Conservation (phyloP, 2,888 invertebrate species). For the Epirrhoe alternata region DNA sequence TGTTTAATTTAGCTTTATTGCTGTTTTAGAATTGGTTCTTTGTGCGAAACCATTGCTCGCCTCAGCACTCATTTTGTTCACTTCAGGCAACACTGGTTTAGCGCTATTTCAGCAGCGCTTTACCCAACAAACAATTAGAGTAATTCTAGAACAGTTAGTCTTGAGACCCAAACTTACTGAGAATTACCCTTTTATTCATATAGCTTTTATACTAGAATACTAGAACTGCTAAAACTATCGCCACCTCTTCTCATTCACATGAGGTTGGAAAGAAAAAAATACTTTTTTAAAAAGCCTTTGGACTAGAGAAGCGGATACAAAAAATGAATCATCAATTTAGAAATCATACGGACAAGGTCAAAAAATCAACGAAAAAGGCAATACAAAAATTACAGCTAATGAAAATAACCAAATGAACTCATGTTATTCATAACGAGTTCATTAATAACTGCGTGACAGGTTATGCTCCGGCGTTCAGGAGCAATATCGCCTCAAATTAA, state of each 20-base stretch:
- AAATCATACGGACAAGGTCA: not conserved
- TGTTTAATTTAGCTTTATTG: constrained; percentile 29
- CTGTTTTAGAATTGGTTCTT: constrained; percentile 26
- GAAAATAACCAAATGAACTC: not conserved
- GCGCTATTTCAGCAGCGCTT: constrained; percentile 8
- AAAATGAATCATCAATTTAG: too few species aligned
- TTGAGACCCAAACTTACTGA: too few species aligned
- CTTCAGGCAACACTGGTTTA: constrained; percentile 11
- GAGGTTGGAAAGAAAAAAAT: too few species aligned
- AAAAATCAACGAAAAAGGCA: not conserved
- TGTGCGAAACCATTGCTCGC: constrained; percentile 10
- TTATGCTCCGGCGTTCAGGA: not conserved
- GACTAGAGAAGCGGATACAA: too few species aligned
- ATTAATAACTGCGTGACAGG: constrained; percentile 2
- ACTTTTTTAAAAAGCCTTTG: too few species aligned
- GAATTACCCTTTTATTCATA: too few species aligned
- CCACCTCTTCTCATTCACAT: too few species aligned
- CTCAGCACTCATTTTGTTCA: constrained; percentile 7
- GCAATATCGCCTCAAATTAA: constrained; percentile 4
- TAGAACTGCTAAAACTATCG: too few species aligned
- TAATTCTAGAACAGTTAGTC: not conserved
- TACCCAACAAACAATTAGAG: not conserved
- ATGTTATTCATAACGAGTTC: constrained; percentile 6
- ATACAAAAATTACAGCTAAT: not conserved
- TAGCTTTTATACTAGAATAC: too few species aligned